phyloP scores from a whole-genome alignment of 2,888 invertebrate species.

The Coecobrya sp. region DNA sequence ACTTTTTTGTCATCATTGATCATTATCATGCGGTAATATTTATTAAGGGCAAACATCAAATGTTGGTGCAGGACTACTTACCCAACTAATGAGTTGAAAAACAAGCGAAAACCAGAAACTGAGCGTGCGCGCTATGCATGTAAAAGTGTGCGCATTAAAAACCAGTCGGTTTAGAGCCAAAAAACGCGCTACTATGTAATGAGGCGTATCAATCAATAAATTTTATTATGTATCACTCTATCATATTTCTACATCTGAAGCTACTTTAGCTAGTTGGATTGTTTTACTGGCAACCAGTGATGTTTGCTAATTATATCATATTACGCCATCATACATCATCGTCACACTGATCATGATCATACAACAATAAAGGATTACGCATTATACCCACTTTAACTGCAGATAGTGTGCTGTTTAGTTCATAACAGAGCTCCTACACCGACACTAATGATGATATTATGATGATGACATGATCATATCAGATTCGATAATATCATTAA shows the following conservation, averaged over 20 bases:
- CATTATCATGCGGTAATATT: not conserved
- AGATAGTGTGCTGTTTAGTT: not conserved
- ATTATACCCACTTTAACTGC: conserved; percentile 1
- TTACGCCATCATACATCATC: not conserved
- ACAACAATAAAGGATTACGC: not conserved
- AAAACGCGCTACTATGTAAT: not conserved
- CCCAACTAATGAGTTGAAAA: not conserved
- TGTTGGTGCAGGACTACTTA: not conserved
- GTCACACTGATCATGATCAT: not conserved
- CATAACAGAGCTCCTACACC: not conserved
- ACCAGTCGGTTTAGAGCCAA: conserved; percentile 5
- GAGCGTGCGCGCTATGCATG: not conserved
- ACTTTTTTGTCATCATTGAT: not conserved
- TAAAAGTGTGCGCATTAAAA: conserved; percentile 1
- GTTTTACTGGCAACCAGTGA: not conserved
- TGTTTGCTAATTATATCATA: conserved; percentile 13
- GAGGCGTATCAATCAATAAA: conserved; percentile 8
- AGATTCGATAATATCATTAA: not conserved
- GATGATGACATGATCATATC: not conserved
- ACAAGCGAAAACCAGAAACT: conserved; percentile 18
- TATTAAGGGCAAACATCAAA: not conserved
- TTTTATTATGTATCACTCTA: not conserved
- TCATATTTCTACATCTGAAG: not conserved
- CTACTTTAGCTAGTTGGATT: not conserved
- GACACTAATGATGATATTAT: not conserved